Conservation (phyloP, 2,888 invertebrate species). For the Drosophila macrospina region DNA sequence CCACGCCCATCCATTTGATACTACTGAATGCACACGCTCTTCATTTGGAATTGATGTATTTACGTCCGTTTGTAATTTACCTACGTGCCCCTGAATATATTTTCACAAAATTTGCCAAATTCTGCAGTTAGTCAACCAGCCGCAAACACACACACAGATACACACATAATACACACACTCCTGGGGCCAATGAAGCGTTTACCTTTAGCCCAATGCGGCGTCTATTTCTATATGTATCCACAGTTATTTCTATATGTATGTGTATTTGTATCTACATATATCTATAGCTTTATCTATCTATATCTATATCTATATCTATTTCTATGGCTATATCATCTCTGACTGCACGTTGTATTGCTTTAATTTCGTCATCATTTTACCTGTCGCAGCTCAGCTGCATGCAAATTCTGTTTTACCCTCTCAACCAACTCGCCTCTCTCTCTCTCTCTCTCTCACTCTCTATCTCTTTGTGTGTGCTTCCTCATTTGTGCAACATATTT, state of each 20-base stretch:
- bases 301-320: slow-evolving; percentile 4
- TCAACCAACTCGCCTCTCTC: not conserved
- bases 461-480: too few species aligned
- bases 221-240: slow-evolving; percentile 7
- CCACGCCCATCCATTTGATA: slow-evolving; percentile 24
- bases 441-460: not conserved
- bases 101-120: slow-evolving; percentile 57
- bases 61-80: slow-evolving; percentile 80
- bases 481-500: not conserved
- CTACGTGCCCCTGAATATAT: slow-evolving; percentile 74
- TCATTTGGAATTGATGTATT: slow-evolving; percentile 74
- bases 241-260: slow-evolving; percentile 10
- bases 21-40: slow-evolving; percentile 56
- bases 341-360: slow-evolving; percentile 68
- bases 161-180: slow-evolving; percentile 12
- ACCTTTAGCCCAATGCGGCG: slow-evolving; percentile 34
- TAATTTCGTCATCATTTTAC: slow-evolving; percentile 72
- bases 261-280: slow-evolving; percentile 9
- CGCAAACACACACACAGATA: slow-evolving; percentile 15
- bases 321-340: slow-evolving; percentile 43
- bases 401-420: slow-evolving; percentile 53
- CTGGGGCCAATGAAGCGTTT: slow-evolving; percentile 43
- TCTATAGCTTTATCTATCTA: slow-evolving; percentile 4
- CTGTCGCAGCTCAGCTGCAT: slow-evolving; percentile 65
- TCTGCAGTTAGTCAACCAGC: slow-evolving; percentile 58